phyloP scores from a whole-genome alignment of 2,113 vertebrate species.

The Tenebrosternarchus preto region DNA sequence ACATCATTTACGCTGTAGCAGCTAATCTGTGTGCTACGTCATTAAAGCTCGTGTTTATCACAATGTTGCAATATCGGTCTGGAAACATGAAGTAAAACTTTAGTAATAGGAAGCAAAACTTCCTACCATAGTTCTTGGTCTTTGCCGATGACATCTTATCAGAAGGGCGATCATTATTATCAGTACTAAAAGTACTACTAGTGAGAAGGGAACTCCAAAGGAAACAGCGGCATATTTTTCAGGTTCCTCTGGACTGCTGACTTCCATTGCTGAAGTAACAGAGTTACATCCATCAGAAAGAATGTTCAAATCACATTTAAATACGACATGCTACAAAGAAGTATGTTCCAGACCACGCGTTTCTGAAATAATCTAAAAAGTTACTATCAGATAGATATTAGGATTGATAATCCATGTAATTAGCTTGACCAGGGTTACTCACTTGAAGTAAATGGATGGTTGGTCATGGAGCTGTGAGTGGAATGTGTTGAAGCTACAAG shows the following conservation, averaged over 20 bases:
- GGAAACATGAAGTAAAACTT: too few relatives aligned
- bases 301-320: neutral
- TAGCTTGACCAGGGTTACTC: neutral
- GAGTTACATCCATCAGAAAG: neutral
- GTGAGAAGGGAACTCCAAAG: conserved; percentile 16
- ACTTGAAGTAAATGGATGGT: neutral
- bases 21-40: too few relatives aligned
- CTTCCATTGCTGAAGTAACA: neutral
- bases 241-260: too few relatives aligned
- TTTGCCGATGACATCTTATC: conserved; percentile 12
- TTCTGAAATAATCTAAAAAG: neutral
- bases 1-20: too few relatives aligned
- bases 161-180: neutral
- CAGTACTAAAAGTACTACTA: neutral
- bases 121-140: conserved; percentile 7
- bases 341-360: too few relatives aligned
- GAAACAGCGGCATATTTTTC: neutral
- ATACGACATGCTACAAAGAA: neutral
- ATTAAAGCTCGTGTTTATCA: too few relatives aligned
- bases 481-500: neutral
- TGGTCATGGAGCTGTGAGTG: too few relatives aligned
- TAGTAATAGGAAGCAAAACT: too few relatives aligned
- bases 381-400: neutral
- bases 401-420: neutral
- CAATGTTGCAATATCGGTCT: too few relatives aligned